Conservation (phyloP, 2,113 vertebrate species). For the Sphaerodactylus townsendi region DNA sequence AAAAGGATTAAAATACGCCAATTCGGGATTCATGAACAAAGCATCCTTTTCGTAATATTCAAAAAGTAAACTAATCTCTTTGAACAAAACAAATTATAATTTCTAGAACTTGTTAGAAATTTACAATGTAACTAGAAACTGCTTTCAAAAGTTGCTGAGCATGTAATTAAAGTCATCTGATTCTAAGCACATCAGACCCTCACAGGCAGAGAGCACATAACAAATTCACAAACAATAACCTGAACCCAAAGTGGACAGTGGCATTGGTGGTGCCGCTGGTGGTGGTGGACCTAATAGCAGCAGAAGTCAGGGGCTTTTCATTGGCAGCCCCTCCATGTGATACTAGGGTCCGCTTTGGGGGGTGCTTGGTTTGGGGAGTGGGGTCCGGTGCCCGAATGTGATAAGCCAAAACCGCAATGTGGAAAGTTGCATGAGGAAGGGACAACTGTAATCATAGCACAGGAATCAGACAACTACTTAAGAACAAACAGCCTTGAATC, state of each 20-base stretch:
- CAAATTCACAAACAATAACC: not conserved
- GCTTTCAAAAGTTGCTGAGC: not conserved
- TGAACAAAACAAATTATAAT: not conserved
- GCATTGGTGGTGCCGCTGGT: too few species aligned
- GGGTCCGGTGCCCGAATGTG: too few species aligned
- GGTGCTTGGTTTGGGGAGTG: too few species aligned
- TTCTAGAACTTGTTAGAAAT: not conserved
- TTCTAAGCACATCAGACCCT: not conserved
- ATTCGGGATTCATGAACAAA: not conserved
- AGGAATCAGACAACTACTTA: not conserved
- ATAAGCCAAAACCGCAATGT: not conserved
- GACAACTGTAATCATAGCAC: not conserved
- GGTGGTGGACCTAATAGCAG: too few species aligned
- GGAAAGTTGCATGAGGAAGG: not conserved
- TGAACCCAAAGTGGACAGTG: too few species aligned
- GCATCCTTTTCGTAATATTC: not conserved
- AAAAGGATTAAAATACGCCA: too few species aligned
- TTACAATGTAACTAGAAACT: not conserved
- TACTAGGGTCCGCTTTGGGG: too few species aligned
- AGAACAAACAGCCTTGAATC: not conserved
- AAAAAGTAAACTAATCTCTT: not conserved
- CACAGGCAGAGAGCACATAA: not conserved
- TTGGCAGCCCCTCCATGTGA: too few species aligned
- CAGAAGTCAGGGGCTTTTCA: too few species aligned
- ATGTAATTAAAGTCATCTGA: not conserved